Conservation (phyloP, 2,888 invertebrate species). For the Plebejus melissa region DNA sequence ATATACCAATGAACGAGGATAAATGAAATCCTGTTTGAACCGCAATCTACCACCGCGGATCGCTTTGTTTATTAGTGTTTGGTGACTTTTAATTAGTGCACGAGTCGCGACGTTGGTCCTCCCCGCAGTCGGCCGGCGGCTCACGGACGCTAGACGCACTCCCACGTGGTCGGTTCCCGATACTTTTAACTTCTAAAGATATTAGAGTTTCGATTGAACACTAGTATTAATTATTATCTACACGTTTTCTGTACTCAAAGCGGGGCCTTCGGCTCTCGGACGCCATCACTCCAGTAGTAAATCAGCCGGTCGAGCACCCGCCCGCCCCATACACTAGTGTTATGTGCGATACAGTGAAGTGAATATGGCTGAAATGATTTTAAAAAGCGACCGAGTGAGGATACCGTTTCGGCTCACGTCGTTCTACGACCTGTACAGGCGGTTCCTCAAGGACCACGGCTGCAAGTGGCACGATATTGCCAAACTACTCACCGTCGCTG, state of each 20-base stretch:
- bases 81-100: constrained; percentile 64
- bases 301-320: constrained; percentile 58
- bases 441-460: constrained; percentile 71
- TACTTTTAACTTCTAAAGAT: constrained; percentile 4
- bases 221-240: background rate
- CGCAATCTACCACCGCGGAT: constrained; percentile 60
- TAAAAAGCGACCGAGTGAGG: constrained; percentile 54
- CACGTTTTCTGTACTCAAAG: background rate
- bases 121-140: constrained; percentile 59
- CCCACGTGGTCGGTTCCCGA: constrained; percentile 33
- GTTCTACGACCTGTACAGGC: constrained; percentile 69
- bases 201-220: background rate
- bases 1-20: constrained; percentile 52
- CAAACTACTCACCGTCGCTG: constrained; percentile 64
- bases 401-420: constrained; percentile 59
- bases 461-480: constrained; percentile 74
- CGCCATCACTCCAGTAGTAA: constrained; percentile 55
- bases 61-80: constrained; percentile 55
- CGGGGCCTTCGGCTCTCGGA: constrained; percentile 37
- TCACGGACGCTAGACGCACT: constrained; percentile 48
- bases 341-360: constrained; percentile 43
- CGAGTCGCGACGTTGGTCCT: constrained; percentile 47
- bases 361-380: constrained; percentile 61
- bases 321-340: constrained; percentile 53
- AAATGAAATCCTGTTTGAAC: constrained; percentile 75